These are phyloP conservation scores for Loxodonta africana DNA, from an alignment of 2,113 vertebrate genomes.

Conservation along the genomic window DNA sequence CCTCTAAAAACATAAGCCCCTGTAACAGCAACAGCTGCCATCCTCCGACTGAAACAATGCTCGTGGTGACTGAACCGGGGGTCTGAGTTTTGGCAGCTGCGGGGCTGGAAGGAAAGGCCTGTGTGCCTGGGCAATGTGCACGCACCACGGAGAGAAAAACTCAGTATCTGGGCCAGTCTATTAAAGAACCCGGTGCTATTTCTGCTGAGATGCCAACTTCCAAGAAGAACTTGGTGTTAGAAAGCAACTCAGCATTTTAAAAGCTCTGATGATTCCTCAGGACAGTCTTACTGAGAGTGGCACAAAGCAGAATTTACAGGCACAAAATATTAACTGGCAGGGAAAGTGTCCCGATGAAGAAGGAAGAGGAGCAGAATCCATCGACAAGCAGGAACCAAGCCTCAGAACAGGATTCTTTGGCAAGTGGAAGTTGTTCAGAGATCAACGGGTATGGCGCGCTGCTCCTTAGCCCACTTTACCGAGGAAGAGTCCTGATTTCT, in stretches of 20 bases:
- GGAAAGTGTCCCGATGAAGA: constrained; percentile 12
- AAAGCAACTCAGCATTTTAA: constrained; percentile 15
- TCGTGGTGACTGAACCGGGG: background rate
- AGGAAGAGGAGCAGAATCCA: background rate
- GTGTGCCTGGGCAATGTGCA: background rate
- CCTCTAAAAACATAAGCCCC: constrained; percentile 11
- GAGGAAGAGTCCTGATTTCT: constrained; percentile 63
- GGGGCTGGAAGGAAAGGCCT: background rate
- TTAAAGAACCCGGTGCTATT: background rate
- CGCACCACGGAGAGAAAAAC: background rate
- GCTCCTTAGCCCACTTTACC: constrained; percentile 5
- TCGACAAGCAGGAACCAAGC: background rate
- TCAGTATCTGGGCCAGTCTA: background rate
- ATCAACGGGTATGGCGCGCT: background rate
- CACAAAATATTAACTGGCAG: background rate
- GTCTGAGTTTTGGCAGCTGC: background rate
- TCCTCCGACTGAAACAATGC: background rate
- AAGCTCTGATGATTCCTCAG: constrained; percentile 58
- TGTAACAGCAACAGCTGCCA: background rate
- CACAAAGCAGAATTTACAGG: constrained; percentile 10
- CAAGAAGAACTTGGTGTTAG: background rate
- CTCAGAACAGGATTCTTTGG: constrained; percentile 41
- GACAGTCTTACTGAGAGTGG: constrained; percentile 10
- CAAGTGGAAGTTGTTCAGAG: constrained; percentile 13
- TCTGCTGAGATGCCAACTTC: background rate